phyloP scores from a whole-genome alignment of 2,888 invertebrate genomes.

The Himalopsyche tibetana region DNA sequence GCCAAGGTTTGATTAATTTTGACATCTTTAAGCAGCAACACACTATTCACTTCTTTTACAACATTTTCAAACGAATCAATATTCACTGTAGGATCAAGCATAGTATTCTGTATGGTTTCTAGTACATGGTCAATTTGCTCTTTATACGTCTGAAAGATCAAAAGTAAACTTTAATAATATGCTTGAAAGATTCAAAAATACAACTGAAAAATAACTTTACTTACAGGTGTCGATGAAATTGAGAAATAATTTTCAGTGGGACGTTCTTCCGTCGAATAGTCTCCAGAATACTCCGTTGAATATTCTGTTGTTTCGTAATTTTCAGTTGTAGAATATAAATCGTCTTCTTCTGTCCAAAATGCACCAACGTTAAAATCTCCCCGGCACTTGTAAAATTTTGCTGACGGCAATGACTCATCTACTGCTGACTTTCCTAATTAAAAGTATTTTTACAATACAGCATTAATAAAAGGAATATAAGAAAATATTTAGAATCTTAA shows the following conservation, averaged over 20 bases:
- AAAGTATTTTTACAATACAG: too few relatives aligned
- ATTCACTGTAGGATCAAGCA: background rate
- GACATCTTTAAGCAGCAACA: background rate
- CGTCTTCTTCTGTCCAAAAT: conserved; percentile 67
- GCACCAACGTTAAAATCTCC: conserved; percentile 74
- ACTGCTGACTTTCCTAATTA: too few relatives aligned
- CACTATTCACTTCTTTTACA: background rate
- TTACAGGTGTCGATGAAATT: too few relatives aligned
- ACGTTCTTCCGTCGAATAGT: background rate
- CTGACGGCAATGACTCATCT: too few relatives aligned
- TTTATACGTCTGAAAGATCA: background rate
- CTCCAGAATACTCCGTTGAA: too few relatives aligned
- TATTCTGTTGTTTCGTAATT: too few relatives aligned
- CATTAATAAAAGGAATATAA: too few relatives aligned
- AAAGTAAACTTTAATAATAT: background rate
- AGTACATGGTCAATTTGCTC: background rate
- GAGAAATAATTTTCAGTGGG: too few relatives aligned
- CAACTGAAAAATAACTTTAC: too few relatives aligned
- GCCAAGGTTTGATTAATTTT: background rate
- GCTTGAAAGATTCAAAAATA: too few relatives aligned
- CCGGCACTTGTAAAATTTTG: conserved; percentile 68
- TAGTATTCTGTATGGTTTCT: background rate
- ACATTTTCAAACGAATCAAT: background rate
- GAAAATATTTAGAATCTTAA: too few relatives aligned
- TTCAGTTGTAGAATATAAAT: too few relatives aligned